Evolutionary conservation across 2,113 vertebrate genomes (phyloP).

Genomic region (Trinectes maculatus): DNA sequence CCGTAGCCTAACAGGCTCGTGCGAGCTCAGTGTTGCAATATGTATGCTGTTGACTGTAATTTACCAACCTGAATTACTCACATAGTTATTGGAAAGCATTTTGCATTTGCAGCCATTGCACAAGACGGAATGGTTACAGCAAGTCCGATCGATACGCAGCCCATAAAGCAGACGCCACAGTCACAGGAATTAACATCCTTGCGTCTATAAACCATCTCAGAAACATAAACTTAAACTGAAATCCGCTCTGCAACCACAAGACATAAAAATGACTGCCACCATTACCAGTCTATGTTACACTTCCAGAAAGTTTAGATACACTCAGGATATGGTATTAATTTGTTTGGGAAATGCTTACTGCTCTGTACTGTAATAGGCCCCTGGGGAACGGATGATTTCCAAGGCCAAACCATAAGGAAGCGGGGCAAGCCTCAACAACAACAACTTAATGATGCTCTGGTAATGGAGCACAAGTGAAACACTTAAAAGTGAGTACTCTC

Average conservation of each 20-base stretch:
- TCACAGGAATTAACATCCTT: slow-evolving; percentile 38
- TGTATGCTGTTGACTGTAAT: slow-evolving; percentile 49
- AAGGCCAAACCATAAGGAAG: slow-evolving; percentile 70
- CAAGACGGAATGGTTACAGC: slow-evolving; percentile 47
- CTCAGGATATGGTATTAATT: slow-evolving; percentile 68
- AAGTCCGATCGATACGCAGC: slow-evolving; percentile 42
- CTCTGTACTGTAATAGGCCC: slow-evolving; percentile 61
- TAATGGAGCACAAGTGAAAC: slow-evolving; percentile 65
- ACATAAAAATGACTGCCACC: slow-evolving; percentile 49
- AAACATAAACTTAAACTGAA: slow-evolving; percentile 55
- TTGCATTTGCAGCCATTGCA: slow-evolving; percentile 56
- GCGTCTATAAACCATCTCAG: slow-evolving; percentile 43
- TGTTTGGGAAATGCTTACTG: slow-evolving; percentile 77
- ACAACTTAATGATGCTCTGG: slow-evolving; percentile 65
- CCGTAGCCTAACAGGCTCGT: slow-evolving; percentile 23
- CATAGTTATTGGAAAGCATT: slow-evolving; percentile 62
- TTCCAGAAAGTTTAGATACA: slow-evolving; percentile 77
- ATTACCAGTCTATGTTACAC: slow-evolving; percentile 70
- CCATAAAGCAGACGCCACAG: slow-evolving; percentile 66
- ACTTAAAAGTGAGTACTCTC: slow-evolving; percentile 58
- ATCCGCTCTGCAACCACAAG: slow-evolving; percentile 55
- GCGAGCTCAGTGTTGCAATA: slow-evolving; percentile 23
- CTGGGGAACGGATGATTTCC: slow-evolving; percentile 57
- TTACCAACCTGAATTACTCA: slow-evolving; percentile 59
- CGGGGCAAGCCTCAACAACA: slow-evolving; percentile 55